These are phyloP conservation scores for Scaptomyza pallida DNA, from an alignment of 1,140 invertebrate genomes.

Conservation along the genomic window DNA sequence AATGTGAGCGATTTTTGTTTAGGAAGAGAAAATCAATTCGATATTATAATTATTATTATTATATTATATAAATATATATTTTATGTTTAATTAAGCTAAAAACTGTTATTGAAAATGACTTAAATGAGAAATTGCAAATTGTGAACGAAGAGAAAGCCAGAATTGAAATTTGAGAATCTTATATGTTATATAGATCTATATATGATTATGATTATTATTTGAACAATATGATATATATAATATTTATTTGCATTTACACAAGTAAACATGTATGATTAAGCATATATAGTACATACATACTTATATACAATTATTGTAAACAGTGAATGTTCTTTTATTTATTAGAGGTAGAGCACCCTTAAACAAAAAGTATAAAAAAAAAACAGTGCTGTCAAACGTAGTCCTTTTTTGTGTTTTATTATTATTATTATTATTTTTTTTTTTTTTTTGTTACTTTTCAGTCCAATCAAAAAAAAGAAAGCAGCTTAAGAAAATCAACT, in stretches of 20 bases:
- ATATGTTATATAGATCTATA: not conserved
- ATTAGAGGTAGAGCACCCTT: slow-evolving; percentile 29
- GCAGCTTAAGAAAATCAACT: slow-evolving; percentile 25
- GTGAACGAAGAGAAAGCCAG: not conserved
- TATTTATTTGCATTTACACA: slow-evolving; percentile 7
- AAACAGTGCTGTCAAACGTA: slow-evolving; percentile 39
- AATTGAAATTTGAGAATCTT: not conserved
- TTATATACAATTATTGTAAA: slow-evolving; percentile 15
- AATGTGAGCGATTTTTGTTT: slow-evolving; percentile 7
- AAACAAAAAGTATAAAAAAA: slow-evolving; percentile 3
- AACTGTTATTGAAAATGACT: slow-evolving; percentile 1
- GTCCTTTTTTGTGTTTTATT: slow-evolving; percentile 3
- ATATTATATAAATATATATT: slow-evolving; percentile 3
- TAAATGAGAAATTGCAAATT: slow-evolving; percentile 7
- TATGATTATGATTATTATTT: slow-evolving; percentile 6
- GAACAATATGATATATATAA: not conserved
- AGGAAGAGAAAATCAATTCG: slow-evolving; percentile 8
- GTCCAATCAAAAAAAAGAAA: slow-evolving; percentile 7
- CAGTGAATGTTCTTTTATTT: slow-evolving; percentile 33
- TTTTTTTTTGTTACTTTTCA: slow-evolving; percentile 1
- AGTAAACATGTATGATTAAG: slow-evolving; percentile 9
- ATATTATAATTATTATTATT: slow-evolving; percentile 1
- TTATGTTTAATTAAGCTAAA: slow-evolving; percentile 7
- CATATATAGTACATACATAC: slow-evolving; percentile 6
- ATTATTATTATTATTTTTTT: too few relatives aligned